Base-by-base conservation (phyloP, 2,113 vertebrate species). In the Sylvia atricapilla region DNA sequence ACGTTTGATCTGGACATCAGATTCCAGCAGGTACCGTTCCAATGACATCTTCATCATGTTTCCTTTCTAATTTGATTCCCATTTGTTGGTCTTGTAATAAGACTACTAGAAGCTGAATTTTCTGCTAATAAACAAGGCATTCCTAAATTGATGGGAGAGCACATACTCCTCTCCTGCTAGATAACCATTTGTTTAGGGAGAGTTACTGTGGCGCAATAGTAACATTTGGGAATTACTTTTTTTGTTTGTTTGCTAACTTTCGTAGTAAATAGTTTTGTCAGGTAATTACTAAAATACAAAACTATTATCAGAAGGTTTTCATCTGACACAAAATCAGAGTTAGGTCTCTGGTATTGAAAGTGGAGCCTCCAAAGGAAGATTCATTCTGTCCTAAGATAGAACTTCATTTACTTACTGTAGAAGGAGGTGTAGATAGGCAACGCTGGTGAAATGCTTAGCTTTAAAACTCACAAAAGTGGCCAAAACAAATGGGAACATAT, bases 1-100 rank as follows among this genome's bases (percentile, higher is more conserved):
- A 98, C 98, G 19, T 99, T 99, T 82, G 98, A 99, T 90, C 96
- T 99, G 47, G 98, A 99, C 95, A 99, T 99, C 90, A 96, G 99
- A 81, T 99, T 99, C 97, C 99, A 99, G 87, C 99, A 99, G 98
- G 99, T 99, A 95, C 12, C 8, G 1, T 43, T 70, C 58, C 31
- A 58, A 2, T 16, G 24, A 53, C n/a, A 10, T 16, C 21, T 80
- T 50, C 0, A 0, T 66, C 37, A 17, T 21, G 10, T 83, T 80
- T 80, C 21, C 58, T 60, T 95, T 86, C 67, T 39, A 37, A 9
- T 83, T 70, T 16, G 17, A 49, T 75, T 86, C 35, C 58, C 22
- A 20, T 87, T 43, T 79, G 16, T 70, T 80, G 23, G 12, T 81
- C 33, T 72, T 31, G 5, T 70, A 60, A 44, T 84, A 15, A 33